These are phyloP conservation scores for Nasua narica DNA, from an alignment of 2,797 vertebrate species.

Conservation along the genomic window DNA sequence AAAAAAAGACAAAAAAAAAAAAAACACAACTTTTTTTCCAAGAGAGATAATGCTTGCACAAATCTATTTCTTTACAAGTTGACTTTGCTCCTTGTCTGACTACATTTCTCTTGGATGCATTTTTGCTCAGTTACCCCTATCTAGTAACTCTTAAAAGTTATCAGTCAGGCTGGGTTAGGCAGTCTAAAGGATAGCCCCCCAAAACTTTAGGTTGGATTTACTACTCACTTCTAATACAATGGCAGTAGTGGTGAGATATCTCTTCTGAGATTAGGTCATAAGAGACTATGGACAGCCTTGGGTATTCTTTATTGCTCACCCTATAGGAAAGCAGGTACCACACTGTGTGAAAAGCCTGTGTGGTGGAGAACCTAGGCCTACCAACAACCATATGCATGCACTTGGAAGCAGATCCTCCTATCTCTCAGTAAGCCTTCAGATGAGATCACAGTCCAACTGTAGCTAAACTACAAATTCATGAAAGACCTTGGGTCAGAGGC, in stretches of 20 bases:
- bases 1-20: not conserved
- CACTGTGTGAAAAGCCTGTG: not conserved
- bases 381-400: not conserved
- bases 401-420: not conserved
- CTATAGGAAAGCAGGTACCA: not conserved
- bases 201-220: not conserved
- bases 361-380: not conserved
- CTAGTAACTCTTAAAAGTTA: not conserved
- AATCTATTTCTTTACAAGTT: not conserved
- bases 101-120: not conserved
- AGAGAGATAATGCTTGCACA: not conserved
- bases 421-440: not conserved
- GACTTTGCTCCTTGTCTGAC: not conserved
- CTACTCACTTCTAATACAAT: not conserved
- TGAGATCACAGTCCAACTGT: not conserved
- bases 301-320: not conserved
- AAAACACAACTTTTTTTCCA: not conserved
- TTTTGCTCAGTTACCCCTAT: constrained; percentile 18
- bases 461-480: not conserved
- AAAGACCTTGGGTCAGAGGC: not conserved
- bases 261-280: not conserved
- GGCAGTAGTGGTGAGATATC: not conserved
- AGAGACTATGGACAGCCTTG: not conserved
- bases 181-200: not conserved
- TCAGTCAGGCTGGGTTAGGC: not conserved